phyloP scores from a whole-genome alignment of 2,113 vertebrate species.

The Mus pahari region DNA sequence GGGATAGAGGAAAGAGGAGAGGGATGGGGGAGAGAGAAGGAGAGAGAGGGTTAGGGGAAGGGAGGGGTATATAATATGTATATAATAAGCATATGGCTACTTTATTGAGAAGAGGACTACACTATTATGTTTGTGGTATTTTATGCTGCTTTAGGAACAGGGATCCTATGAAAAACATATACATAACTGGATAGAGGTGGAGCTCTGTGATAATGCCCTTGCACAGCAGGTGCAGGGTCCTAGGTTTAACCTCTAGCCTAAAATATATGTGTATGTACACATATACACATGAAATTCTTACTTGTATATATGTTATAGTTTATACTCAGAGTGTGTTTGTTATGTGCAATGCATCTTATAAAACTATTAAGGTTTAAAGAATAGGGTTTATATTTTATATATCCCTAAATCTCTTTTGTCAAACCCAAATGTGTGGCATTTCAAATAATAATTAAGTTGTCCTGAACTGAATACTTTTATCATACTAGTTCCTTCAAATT shows the following conservation, averaged over 20 bases:
- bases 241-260: neutral
- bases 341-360: neutral
- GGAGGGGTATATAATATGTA: neutral
- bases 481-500: neutral
- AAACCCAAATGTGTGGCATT: neutral
- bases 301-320: neutral
- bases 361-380: constrained; percentile 15
- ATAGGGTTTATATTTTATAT: neutral
- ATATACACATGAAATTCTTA: too few species aligned
- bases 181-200: too few species aligned
- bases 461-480: neutral
- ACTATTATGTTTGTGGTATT: neutral
- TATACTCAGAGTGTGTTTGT: neutral
- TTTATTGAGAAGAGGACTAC: neutral
- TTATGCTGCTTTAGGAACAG: neutral
- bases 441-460: neutral
- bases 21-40: neutral
- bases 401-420: neutral
- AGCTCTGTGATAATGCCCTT: neutral
- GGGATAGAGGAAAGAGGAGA: neutral
- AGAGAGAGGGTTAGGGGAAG: neutral
- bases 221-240: neutral
- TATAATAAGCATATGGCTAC: neutral
- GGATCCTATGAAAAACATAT: neutral
- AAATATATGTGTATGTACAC: neutral